Percentiles rank a stretch among this genome's conserved stretches.
These are phyloP conservation scores for Thunnus thynnus DNA, from an alignment of 2,113 vertebrate species.

Conservation along the genomic window DNA sequence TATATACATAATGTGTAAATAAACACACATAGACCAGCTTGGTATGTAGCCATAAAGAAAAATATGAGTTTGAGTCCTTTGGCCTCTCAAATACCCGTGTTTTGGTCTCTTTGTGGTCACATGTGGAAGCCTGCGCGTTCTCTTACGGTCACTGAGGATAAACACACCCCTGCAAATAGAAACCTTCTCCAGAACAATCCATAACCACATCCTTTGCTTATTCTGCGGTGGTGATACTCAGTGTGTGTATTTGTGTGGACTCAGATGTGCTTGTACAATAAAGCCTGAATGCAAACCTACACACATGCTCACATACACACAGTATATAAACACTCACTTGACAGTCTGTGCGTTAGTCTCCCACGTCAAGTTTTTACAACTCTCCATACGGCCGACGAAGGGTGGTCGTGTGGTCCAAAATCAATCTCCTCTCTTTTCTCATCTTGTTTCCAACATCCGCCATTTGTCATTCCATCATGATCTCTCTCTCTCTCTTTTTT, in stretches of 20 bases:
- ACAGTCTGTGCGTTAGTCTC: not conserved
- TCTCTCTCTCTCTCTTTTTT: constrained; percentile 22
- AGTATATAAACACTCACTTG: constrained; percentile 32
- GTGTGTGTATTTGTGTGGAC: not conserved
- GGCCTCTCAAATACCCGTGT: constrained; percentile 10
- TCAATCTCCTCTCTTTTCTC: constrained; percentile 19
- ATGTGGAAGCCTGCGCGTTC: constrained; percentile 40
- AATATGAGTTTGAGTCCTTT: constrained; percentile 16
- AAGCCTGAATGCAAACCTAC: not conserved
- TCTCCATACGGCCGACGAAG: not conserved
- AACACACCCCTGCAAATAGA: constrained; percentile 67
- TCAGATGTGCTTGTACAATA: not conserved
- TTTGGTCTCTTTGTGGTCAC: constrained; percentile 46
- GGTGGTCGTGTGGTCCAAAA: not conserved
- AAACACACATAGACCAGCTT: not conserved
- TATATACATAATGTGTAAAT: not conserved
- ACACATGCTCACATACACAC: not conserved
- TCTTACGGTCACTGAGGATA: constrained; percentile 47
- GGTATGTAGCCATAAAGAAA: not conserved
- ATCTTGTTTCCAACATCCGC: constrained; percentile 29
- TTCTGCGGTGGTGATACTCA: constrained; percentile 2
- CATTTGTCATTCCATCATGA: constrained; percentile 38
- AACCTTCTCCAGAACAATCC: constrained; percentile 47
- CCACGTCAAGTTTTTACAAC: not conserved
- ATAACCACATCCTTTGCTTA: constrained; percentile 65